phyloP scores from a whole-genome alignment of 2,888 invertebrate genomes.

The Idaea biselata region DNA sequence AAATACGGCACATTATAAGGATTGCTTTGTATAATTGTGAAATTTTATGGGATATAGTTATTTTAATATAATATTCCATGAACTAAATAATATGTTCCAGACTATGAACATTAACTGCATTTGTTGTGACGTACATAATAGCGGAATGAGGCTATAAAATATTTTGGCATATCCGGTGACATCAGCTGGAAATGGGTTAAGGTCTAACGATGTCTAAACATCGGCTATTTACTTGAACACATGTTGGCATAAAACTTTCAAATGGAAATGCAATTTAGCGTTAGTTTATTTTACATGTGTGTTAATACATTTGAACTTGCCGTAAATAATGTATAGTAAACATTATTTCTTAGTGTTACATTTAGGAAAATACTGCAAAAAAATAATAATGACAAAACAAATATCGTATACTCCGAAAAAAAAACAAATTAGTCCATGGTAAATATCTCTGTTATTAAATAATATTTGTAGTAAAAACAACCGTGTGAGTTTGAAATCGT shows the following conservation, averaged over 20 bases:
- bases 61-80: not conserved
- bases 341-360: too few species aligned
- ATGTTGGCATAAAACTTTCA: not conserved
- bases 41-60: not conserved
- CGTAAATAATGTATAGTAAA: too few species aligned
- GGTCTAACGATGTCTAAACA: not conserved
- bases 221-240: not conserved
- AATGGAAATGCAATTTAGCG: not conserved
- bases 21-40: not conserved
- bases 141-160: constrained; percentile 36
- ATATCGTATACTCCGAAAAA: too few species aligned
- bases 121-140: not conserved
- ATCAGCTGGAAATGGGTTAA: constrained; percentile 31
- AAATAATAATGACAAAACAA: too few species aligned
- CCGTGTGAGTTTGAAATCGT: too few species aligned
- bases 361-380: too few species aligned
- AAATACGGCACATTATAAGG: not conserved
- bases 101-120: not conserved
- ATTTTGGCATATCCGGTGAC: constrained; percentile 64
- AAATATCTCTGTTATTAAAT: too few species aligned
- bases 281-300: not conserved
- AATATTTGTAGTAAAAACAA: too few species aligned
- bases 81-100: not conserved
- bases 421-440: too few species aligned
- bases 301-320: not conserved